Conservation (phyloP, 2,113 vertebrate genomes). For the Rhinichthys klamathensis region DNA sequence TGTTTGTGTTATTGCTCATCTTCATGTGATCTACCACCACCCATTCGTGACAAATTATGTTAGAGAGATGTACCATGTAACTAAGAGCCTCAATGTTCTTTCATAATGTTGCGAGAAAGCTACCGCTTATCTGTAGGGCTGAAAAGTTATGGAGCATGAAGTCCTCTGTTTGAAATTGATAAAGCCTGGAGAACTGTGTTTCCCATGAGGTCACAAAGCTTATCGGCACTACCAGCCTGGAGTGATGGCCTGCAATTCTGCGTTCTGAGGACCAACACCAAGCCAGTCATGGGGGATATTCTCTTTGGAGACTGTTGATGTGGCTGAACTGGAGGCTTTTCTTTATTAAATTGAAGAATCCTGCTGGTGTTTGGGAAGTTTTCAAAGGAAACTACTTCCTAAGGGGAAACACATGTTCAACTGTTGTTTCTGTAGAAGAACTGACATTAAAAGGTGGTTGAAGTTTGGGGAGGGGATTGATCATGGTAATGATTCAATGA, state of each 20-base stretch:
- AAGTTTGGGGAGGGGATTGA: background rate
- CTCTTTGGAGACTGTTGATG: conserved; percentile 11
- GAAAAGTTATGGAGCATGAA: conserved; percentile 64
- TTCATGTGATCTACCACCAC: too few relatives aligned
- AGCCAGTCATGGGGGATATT: background rate
- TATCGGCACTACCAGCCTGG: conserved; percentile 63
- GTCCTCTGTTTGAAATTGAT: conserved; percentile 70
- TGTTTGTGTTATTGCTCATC: too few relatives aligned
- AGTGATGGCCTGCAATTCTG: conserved; percentile 53
- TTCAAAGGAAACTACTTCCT: background rate
- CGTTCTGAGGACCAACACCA: conserved; percentile 55
- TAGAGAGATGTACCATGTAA: too few relatives aligned
- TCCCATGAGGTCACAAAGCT: conserved; percentile 65
- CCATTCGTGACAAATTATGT: too few relatives aligned
- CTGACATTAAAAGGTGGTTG: background rate
- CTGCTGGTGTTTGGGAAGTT: conserved; percentile 7
- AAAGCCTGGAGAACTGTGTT: conserved; percentile 61
- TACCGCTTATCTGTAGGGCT: conserved; percentile 64
- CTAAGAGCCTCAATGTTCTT: conserved; percentile 54
- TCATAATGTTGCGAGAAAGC: conserved; percentile 56
- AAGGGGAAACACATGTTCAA: background rate
- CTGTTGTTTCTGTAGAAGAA: background rate
- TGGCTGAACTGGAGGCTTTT: background rate
- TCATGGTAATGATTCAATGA: background rate
- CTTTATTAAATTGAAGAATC: conserved; percentile 21